Evolutionary conservation across 2,113 vertebrate genomes (phyloP), one percentile per base, ranked within the genome.

Genomic region (Scomber japonicus): DNA sequence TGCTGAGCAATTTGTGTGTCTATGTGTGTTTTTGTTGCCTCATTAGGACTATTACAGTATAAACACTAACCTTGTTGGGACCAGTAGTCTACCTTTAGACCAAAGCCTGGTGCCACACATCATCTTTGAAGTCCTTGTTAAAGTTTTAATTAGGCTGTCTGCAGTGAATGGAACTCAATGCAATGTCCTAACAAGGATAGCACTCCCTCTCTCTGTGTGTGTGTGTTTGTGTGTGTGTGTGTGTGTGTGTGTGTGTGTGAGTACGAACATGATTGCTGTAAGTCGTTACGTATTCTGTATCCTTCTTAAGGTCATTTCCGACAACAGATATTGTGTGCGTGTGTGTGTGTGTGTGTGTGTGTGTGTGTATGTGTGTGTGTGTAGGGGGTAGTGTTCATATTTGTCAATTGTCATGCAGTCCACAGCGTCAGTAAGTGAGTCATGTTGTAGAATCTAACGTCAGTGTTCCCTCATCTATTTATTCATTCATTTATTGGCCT

Each of bases 251-350:
- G 35, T 40, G 35, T 40, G 35, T 40, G 35, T 35, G 35, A 8
- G 35, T 40, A 40, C 6, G 8, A 40, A 40, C 35, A 40, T 9
- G 9, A 40, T 40, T 40, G 35, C 35, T 7, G 8, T 40, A 40
- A 40, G 35, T 40, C 6, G 10, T 60, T 70, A 24, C n/a, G 2
- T n/a, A n/a, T 19, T 70, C 44, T 46, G 3, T 54, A 12, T 31
- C 35, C 10, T 19, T 59, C 6, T n/a, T 74, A 74, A 70, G 56
- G 57, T 80, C 35, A 65, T 31, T 57, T 35, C 13, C 15, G 6
- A 45, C 1, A 50, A 44, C 19, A 21, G 12, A 31, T 5, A 44
- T 46, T 3, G 31, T 35, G 30, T 61, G 27, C 17, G 59, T 40
- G 31, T 11, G 31, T 61, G 59, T 11, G 59, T 61, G 59, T 19